phyloP scores from a whole-genome alignment of 2,797 vertebrate species.

The Lutjanus campechanus region DNA sequence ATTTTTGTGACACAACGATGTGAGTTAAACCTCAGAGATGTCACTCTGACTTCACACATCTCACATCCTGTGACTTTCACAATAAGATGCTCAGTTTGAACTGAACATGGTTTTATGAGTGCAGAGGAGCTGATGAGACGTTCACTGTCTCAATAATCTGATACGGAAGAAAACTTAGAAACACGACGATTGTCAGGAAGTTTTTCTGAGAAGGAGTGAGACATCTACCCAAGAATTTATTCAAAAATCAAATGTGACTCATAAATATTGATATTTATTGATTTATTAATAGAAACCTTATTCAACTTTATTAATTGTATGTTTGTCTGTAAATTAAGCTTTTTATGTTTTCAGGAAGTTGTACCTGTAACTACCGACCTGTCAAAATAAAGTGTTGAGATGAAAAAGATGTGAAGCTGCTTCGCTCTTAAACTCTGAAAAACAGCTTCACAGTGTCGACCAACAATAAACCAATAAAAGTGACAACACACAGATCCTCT shows the following conservation, averaged over 20 bases:
- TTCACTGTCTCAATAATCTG: no score
- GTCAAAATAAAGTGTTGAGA: conserved; percentile 28
- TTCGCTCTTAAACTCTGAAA: conserved; percentile 2
- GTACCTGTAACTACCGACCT: neutral
- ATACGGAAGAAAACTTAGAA: no score
- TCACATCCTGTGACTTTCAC: no score
- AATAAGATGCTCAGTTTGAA: no score
- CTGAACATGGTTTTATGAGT: no score
- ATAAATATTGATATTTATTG: no score
- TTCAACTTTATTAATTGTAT: neutral
- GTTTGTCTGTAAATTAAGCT: neutral
- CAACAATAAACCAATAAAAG: conserved; percentile 20
- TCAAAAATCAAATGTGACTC: no score
- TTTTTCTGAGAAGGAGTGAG: no score
- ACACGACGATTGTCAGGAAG: no score
- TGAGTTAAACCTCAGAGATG: neutral
- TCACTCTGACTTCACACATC: no score
- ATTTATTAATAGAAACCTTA: neutral
- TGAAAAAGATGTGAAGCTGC: neutral
- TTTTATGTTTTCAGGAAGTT: neutral
- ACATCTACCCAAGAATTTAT: neutral
- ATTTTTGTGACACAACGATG: neutral
- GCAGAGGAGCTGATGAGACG: no score
- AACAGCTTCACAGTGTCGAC: neutral
- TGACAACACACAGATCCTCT: neutral